A percentile compares a stretch with the other conserved stretches of the same genome.
Conservation (phyloP, 2,113 vertebrate genomes). For the Myotis brandtii region DNA sequence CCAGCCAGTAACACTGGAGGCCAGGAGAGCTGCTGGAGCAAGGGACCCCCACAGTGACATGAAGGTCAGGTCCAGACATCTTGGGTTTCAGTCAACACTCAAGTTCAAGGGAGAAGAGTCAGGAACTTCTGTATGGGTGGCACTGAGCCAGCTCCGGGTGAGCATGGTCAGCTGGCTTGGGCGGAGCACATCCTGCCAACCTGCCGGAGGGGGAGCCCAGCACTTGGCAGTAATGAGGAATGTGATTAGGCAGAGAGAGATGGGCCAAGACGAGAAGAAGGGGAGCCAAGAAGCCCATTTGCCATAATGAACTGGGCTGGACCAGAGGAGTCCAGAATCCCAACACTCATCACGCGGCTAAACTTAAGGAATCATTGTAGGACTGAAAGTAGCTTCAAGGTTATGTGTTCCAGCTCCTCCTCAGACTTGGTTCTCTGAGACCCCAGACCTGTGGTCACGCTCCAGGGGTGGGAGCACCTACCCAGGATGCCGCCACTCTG, state of each 20-base stretch:
- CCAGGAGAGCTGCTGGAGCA: not conserved
- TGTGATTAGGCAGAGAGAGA: not conserved
- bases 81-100: not conserved
- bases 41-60: not conserved
- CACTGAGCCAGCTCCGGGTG: rapidly evolving
- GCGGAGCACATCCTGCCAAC: not conserved
- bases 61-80: not conserved
- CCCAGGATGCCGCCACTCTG: not conserved
- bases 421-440: not conserved
- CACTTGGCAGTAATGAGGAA: not conserved
- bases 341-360: not conserved
- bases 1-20: not conserved
- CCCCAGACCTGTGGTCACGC: rapidly evolving
- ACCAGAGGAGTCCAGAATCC: not conserved
- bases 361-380: not conserved
- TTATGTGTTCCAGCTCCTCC: not conserved
- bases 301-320: not conserved
- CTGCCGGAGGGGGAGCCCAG: not conserved
- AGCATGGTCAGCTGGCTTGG: not conserved
- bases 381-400: not conserved
- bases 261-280: not conserved
- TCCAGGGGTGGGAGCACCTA: rapidly evolving
- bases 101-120: not conserved
- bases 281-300: slow-evolving; percentile 29
- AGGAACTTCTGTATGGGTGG: rapidly evolving